phyloP scores from a whole-genome alignment of 1,140 invertebrate species.

The Drosophila auraria region DNA sequence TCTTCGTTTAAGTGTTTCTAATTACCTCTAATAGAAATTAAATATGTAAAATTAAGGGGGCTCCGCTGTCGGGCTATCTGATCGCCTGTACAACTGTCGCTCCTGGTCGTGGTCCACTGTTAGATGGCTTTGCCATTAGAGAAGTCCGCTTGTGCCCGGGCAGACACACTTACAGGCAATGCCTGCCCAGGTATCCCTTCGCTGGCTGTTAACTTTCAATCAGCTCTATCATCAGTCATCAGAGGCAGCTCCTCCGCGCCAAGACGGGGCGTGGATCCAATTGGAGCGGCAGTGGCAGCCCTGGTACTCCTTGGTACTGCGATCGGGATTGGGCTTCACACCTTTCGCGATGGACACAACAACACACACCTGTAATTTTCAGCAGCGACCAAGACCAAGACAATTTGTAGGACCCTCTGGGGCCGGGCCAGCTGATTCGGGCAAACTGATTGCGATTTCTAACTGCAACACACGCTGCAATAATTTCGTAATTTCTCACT shows the following conservation, averaged over 20 bases:
- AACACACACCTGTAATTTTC: slow-evolving; percentile 76
- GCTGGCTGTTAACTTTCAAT: slow-evolving; percentile 57
- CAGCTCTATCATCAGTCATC: slow-evolving; percentile 60
- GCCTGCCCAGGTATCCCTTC: slow-evolving; percentile 26
- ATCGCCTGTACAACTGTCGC: slow-evolving; percentile 32
- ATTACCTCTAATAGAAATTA: slow-evolving; percentile 46
- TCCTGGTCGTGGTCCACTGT: slow-evolving; percentile 3
- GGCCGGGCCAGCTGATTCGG: slow-evolving; percentile 49
- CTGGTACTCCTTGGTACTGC: slow-evolving; percentile 10
- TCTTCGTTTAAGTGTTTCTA: slow-evolving; percentile 34
- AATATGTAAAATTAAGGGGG: slow-evolving; percentile 42
- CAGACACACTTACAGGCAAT: slow-evolving; percentile 33
- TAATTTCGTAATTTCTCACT: slow-evolving; percentile 83
- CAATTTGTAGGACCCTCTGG: slow-evolving; percentile 64
- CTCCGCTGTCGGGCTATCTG: slow-evolving; percentile 22
- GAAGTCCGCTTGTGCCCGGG: neutral
- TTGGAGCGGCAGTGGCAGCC: slow-evolving; percentile 10
- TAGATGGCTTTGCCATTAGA: slow-evolving; percentile 30
- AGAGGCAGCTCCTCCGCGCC: slow-evolving; percentile 13
- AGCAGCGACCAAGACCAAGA: slow-evolving; percentile 58
- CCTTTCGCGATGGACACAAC: slow-evolving; percentile 48
- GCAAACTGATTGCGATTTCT: slow-evolving; percentile 78
- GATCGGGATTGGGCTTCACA: slow-evolving; percentile 65
- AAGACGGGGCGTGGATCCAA: slow-evolving; percentile 43
- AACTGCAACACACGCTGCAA: slow-evolving; percentile 74